Evolutionary conservation across 2,797 vertebrate species (phyloP).

Genomic region (Myiotriccus ornatus): DNA sequence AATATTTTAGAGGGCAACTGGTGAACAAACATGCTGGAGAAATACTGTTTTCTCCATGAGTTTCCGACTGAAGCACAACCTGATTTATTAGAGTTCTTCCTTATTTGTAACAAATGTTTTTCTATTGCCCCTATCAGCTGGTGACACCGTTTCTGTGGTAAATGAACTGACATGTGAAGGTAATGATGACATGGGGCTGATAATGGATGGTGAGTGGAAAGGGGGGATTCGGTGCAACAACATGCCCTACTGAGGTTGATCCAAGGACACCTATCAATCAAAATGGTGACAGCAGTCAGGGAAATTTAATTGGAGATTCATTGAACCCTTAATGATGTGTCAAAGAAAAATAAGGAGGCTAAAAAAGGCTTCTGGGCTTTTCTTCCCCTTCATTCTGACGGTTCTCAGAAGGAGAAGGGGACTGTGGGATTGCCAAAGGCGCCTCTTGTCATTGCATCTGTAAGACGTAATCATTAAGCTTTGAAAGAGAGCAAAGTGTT

Average conservation of each 20-base stretch:
- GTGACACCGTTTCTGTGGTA: conserved; percentile 64
- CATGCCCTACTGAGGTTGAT: conserved; percentile 75
- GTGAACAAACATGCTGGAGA: not conserved
- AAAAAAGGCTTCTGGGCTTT: conserved; percentile 69
- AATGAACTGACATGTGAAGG: conserved; percentile 72
- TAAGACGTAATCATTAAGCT: conserved; percentile 43
- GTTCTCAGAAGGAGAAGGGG: conserved; percentile 57
- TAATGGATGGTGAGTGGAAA: conserved; percentile 71
- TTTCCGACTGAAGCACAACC: not conserved
- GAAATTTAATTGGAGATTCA: conserved; percentile 83
- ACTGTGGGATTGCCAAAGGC: conserved; percentile 54
- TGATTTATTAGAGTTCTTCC: conserved; percentile 56
- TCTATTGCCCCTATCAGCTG: conserved; percentile 55
- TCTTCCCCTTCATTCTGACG: conserved; percentile 57
- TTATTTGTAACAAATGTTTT: conserved; percentile 66
- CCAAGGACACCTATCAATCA: conserved; percentile 87
- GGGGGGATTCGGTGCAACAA: conserved; percentile 37
- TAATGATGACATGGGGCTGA: conserved; percentile 67
- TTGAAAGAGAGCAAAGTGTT: conserved; percentile 31
- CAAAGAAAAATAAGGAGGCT: conserved; percentile 78
- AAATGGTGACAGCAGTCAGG: conserved; percentile 72
- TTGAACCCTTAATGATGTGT: conserved; percentile 83
- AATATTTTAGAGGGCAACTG: not conserved
- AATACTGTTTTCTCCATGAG: not conserved
- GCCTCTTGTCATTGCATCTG: conserved; percentile 48